Percentiles rank a stretch among this genome's conserved stretches.
phyloP scores from a whole-genome alignment of 92 coral and sea anemone genomes.

The Porites rus region DNA sequence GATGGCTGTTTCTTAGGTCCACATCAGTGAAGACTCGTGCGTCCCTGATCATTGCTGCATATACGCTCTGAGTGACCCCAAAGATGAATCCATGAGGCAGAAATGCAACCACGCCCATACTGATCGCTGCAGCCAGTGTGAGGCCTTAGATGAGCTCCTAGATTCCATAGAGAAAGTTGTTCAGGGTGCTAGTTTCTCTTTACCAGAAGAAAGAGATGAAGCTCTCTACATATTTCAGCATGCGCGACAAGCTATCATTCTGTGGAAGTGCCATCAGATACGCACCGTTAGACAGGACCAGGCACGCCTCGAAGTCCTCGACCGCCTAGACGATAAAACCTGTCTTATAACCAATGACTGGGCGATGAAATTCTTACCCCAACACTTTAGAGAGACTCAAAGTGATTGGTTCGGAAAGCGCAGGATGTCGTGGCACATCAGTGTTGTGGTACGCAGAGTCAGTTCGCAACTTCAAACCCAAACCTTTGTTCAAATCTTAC shows the following conservation, averaged over 20 bases:
- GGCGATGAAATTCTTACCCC: constrained; percentile 50
- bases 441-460: constrained; percentile 41
- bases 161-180: constrained; percentile 20
- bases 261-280: constrained; percentile 49
- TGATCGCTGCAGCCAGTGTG: constrained; percentile 31
- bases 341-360: constrained; percentile 50
- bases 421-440: constrained; percentile 40
- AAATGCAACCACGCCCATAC: constrained; percentile 42
- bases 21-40: constrained; percentile 26
- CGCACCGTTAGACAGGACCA: constrained; percentile 7
- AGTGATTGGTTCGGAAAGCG: constrained; percentile 43
- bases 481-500: constrained; percentile 26
- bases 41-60: constrained; percentile 38
- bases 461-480: constrained; percentile 30
- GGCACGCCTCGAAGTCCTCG: constrained; percentile 23
- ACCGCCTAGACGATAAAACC: constrained; percentile 38
- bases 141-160: constrained; percentile 24
- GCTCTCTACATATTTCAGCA: constrained; percentile 47
- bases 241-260: constrained; percentile 44
- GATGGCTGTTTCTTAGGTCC: neutral
- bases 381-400: constrained; percentile 38
- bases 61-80: constrained; percentile 42
- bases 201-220: constrained; percentile 43
- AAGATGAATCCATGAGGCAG: constrained; percentile 20
- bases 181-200: constrained; percentile 19